Percentiles rank a stretch among this genome's conserved stretches.
These are phyloP conservation scores for Pycnonotus jocosus DNA, from an alignment of 2,113 vertebrate species.

Conservation along the genomic window DNA sequence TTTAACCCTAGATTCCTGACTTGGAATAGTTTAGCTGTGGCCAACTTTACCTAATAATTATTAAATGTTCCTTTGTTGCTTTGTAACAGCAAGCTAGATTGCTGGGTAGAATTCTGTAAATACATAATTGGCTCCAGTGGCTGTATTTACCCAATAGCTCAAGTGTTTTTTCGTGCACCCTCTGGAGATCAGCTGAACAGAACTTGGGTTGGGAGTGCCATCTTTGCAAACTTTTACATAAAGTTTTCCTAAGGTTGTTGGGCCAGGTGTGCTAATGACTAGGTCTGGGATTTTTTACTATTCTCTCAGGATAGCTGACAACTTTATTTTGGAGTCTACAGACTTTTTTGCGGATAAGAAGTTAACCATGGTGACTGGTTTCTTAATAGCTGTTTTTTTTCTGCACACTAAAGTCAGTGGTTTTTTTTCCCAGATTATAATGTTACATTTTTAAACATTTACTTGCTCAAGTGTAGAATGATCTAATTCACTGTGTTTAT, in stretches of 20 bases:
- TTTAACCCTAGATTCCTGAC: background rate
- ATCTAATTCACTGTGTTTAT: background rate
- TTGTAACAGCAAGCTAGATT: background rate
- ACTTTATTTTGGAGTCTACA: background rate
- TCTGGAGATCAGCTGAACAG: background rate
- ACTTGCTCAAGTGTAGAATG: background rate
- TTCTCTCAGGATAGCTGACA: background rate
- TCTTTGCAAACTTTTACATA: background rate
- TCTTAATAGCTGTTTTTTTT: background rate
- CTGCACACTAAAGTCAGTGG: background rate
- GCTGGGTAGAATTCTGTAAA: background rate
- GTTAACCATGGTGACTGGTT: background rate
- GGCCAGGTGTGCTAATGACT: background rate
- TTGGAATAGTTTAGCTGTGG: background rate
- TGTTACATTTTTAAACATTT: conserved; percentile 2
- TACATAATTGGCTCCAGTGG: background rate
- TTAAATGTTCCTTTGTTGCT: background rate
- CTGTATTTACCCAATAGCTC: background rate
- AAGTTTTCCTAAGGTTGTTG: background rate
- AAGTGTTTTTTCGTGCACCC: background rate
- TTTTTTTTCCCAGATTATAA: background rate
- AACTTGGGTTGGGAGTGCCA: background rate
- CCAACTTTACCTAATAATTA: background rate
- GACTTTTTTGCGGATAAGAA: background rate
- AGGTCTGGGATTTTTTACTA: background rate